phyloP scores from a whole-genome alignment of 2,797 vertebrate species.

The Rhyacichthys aspro region DNA sequence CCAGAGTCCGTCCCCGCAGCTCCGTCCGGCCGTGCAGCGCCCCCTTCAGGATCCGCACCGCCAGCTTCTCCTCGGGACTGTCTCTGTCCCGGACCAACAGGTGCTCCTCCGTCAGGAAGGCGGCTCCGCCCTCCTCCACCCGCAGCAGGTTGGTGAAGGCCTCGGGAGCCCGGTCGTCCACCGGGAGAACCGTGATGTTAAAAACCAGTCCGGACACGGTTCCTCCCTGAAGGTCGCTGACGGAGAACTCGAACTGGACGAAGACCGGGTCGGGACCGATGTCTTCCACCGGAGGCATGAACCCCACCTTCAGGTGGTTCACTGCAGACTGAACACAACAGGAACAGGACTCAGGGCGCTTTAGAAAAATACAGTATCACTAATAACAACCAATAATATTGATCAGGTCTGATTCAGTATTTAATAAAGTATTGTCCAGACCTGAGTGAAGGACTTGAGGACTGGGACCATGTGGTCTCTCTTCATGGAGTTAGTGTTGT shows the following conservation, averaged over 20 bases:
- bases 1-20: constrained; percentile 63
- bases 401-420: no score
- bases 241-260: constrained; percentile 83
- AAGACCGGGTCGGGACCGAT: constrained; percentile 76
- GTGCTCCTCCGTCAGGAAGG: constrained; percentile 75
- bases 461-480: constrained; percentile 75
- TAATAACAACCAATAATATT: no score
- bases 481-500: constrained; percentile 71
- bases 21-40: constrained; percentile 62
- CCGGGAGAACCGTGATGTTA: constrained; percentile 80
- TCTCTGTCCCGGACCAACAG: constrained; percentile 74
- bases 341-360: no score
- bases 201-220: constrained; percentile 74
- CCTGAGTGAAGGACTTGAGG: constrained; percentile 84
- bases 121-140: constrained; percentile 73
- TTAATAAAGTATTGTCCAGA: no score
- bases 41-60: constrained; percentile 57
- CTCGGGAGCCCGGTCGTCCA: constrained; percentile 81
- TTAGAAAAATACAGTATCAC: no score
- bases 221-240: constrained; percentile 80
- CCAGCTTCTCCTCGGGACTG: constrained; percentile 65
- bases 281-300: constrained; percentile 84
- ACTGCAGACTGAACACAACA: constrained; percentile 75
- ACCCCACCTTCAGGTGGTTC: constrained; percentile 83
- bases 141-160: constrained; percentile 79